Conservation (phyloP, 2,888 invertebrate species). For the Diarsia rubi region DNA sequence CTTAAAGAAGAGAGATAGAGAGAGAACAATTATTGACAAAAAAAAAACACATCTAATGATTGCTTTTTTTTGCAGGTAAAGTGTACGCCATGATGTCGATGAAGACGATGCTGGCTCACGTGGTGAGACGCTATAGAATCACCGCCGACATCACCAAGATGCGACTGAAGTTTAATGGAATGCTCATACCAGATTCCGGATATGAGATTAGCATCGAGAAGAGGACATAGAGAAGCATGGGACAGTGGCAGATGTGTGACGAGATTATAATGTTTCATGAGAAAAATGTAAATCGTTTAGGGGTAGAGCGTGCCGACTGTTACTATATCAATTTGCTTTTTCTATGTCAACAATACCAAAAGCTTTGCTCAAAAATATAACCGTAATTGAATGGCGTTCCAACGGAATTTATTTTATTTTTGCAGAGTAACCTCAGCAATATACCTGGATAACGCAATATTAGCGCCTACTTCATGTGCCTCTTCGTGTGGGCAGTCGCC, state of each 20-base stretch:
- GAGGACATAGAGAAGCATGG: slow-evolving; percentile 8
- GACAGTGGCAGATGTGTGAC: not conserved
- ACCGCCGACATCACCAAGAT: slow-evolving; percentile 74
- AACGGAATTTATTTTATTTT: not conserved
- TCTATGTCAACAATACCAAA: slow-evolving; percentile 16
- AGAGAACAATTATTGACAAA: not conserved
- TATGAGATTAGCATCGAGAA: slow-evolving; percentile 68
- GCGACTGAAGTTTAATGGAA: slow-evolving; percentile 74
- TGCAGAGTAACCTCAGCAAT: not conserved
- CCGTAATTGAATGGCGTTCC: slow-evolving; percentile 8
- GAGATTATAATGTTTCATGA: too few species aligned
- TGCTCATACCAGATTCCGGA: slow-evolving; percentile 77
- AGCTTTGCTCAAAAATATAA: slow-evolving; percentile 5
- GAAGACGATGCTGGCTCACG: slow-evolving; percentile 78
- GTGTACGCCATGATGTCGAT: slow-evolving; percentile 80
- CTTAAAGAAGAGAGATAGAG: not conserved
- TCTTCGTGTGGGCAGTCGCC: too few species aligned
- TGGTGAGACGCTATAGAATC: slow-evolving; percentile 75
- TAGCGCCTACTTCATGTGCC: too few species aligned
- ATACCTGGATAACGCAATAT: too few species aligned
- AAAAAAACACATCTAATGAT: not conserved
- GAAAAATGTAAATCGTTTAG: too few species aligned
- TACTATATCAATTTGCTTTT: slow-evolving; percentile 17
- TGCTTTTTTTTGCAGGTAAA: not conserved
- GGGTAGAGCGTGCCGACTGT: not conserved